Evolutionary conservation across 2,888 invertebrate genomes (phyloP), one percentile per base, ranked within the genome.

Genomic region (Acrobasis consociella): DNA sequence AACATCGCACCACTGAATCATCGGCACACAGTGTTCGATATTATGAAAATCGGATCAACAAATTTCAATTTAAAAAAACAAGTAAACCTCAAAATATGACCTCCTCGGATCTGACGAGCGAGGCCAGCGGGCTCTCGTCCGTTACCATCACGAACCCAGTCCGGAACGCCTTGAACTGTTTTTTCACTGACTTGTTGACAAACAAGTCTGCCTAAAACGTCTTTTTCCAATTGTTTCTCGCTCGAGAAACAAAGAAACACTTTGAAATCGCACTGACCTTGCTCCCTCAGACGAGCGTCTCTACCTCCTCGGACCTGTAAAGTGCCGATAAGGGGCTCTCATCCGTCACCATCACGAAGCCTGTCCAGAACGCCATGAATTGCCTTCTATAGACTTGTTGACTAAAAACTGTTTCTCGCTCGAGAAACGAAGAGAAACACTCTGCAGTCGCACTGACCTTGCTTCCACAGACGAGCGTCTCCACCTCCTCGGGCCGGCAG

Each of bases 401-500:
- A 31, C 7, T 31, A 99, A 87, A 83, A 22, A n/a, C n/a, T n/a
- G n/a, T n/a, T n/a, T n/a, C n/a, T n/a, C n/a, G n/a, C n/a, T n/a
- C n/a, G n/a, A n/a, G n/a, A n/a, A n/a, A n/a, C n/a, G n/a, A n/a
- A n/a, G n/a, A n/a, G n/a, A n/a, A n/a, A n/a, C n/a, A n/a, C n/a
- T n/a, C n/a, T 22, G 2, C 5, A 5, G 2, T 3, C 1, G 51
- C 2, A 49, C 91, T 82, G 85, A 97, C 97, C 93, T 96, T 96
- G 85, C 97, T 97, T 37, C 98, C 98, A 86, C 97, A 97, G 52
- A 98, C 97, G n/a, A 98, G 93, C 71, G 96, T 94, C 81, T 99
- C 99, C 10, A 99, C 95, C 91, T 99, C 99, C 81, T 98, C 98
- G 0, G 99, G 98, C 71, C 97, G 93, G 93, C 98, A 99, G 16